Evolutionary conservation across 2,888 invertebrate species (phyloP).

Genomic region (Cephalotes varians): DNA sequence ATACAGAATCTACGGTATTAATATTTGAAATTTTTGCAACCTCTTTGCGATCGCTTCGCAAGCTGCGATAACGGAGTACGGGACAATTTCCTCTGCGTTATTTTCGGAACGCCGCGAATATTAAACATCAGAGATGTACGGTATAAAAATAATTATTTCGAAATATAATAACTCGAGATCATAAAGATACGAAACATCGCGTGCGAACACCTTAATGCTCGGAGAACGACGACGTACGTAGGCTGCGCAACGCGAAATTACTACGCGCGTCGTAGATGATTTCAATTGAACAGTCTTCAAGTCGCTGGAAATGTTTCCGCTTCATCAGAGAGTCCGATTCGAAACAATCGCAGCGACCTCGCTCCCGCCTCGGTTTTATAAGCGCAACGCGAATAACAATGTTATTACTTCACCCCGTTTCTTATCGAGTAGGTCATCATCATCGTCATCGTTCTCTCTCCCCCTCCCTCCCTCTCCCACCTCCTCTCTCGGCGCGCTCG

Average conservation of each 20-base stretch:
- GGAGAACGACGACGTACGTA: background rate
- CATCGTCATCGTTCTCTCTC: conserved; percentile 49
- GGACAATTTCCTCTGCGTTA: background rate
- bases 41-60: background rate
- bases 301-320: background rate
- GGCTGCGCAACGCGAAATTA: background rate
- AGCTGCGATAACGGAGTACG: background rate
- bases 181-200: background rate
- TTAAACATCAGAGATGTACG: background rate
- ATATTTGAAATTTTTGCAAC: background rate
- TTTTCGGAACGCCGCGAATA: background rate
- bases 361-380: conserved; percentile 45
- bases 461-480: conserved; percentile 41
- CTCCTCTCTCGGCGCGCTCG: conserved; percentile 46
- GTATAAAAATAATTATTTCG: background rate
- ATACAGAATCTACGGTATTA: background rate
- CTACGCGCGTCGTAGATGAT: background rate
- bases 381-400: conserved; percentile 63
- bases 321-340: conserved; percentile 8
- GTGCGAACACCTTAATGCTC: background rate
- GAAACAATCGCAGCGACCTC: conserved; percentile 31
- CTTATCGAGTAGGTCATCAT: conserved; percentile 74
- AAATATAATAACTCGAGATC: background rate
- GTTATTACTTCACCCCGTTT: conserved; percentile 73
- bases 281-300: background rate